Evolutionary conservation across 2,113 vertebrate genomes (phyloP), one percentile per base, ranked within the genome.

Genomic region (Thunnus maccoyii): DNA sequence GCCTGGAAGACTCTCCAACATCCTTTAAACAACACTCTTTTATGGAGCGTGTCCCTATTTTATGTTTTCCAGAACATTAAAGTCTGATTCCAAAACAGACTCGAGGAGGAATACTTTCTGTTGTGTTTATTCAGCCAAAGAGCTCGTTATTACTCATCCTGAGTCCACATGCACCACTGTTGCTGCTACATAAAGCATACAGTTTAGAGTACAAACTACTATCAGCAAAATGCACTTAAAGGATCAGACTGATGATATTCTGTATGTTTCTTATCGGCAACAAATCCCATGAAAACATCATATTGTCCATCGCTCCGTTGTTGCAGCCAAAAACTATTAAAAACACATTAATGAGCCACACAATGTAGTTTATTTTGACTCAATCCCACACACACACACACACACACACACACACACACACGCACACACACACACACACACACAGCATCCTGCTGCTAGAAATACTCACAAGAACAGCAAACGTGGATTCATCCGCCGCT

Each of bases 261-360:
- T 17, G 7, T 60, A 11, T 36, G 17, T 16, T 4, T 61, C 18
- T 32, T 27, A 27, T 30, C 4, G 27, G 27, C 27, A 30, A 3
- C 27, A 30, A 30, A 30, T 30, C 27, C 2, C 27, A 4, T 30
- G 27, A 30, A 30, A 30, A 30, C 3, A 30, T 30, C 27, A 30
- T 3, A 30, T n/a, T 71, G 36, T 41, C 48, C 47, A 18, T 56
- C 36, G 72, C 76, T 57, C 56, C 20, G 30, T 25, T 69, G 56
- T 76, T 46, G 50, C 71, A 22, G 22, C 51, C 30, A 44, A 3
- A 75, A 63, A 76, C 72, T n/a, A 65, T 72, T 52, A 72, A 72
- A 72, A 66, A 72, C 69, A 72, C 61, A 58, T 72, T 41, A 72
- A 6, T 15, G 61, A 30, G 22, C 6, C 44, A 4, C 72, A 13